phyloP scores from a whole-genome alignment of 2,888 invertebrate species.

The Leptinotarsa haldemani region DNA sequence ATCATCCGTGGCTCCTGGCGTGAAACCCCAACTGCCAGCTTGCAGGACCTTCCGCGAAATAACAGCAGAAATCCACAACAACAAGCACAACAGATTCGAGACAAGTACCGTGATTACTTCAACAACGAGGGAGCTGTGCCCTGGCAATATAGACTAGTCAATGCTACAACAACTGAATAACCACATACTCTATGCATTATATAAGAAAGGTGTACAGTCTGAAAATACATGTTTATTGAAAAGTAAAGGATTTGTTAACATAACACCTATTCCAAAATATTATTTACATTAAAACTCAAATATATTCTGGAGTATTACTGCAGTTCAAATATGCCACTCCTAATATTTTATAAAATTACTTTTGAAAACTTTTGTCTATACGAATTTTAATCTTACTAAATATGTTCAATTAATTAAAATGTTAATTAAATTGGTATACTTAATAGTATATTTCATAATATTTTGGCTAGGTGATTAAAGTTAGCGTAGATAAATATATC shows the following conservation, averaged over 20 bases:
- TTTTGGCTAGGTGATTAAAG: too few relatives aligned
- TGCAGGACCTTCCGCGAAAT: neutral
- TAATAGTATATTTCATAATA: too few relatives aligned
- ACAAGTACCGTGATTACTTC: slow-evolving; percentile 1
- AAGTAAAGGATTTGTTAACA: neutral
- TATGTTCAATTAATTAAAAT: too few relatives aligned
- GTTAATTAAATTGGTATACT: too few relatives aligned
- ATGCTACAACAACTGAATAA: slow-evolving; percentile 1
- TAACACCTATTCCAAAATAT: too few relatives aligned
- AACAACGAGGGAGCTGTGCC: slow-evolving; percentile 5
- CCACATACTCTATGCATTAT: too few relatives aligned
- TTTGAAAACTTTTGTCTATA: too few relatives aligned
- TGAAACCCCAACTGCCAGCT: neutral
- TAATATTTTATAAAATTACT: too few relatives aligned
- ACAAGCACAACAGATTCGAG: neutral
- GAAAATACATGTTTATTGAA: neutral
- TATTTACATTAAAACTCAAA: too few relatives aligned
- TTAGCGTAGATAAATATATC: slow-evolving; percentile 4
- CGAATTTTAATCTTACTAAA: too few relatives aligned
- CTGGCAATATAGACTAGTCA: neutral
- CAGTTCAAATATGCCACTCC: too few relatives aligned
- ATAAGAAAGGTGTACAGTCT: neutral
- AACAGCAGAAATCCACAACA: neutral
- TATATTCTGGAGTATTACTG: too few relatives aligned
- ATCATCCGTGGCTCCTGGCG: neutral